phyloP scores from a whole-genome alignment of 2,888 invertebrate species.

The Eupithecia subfuscata region DNA sequence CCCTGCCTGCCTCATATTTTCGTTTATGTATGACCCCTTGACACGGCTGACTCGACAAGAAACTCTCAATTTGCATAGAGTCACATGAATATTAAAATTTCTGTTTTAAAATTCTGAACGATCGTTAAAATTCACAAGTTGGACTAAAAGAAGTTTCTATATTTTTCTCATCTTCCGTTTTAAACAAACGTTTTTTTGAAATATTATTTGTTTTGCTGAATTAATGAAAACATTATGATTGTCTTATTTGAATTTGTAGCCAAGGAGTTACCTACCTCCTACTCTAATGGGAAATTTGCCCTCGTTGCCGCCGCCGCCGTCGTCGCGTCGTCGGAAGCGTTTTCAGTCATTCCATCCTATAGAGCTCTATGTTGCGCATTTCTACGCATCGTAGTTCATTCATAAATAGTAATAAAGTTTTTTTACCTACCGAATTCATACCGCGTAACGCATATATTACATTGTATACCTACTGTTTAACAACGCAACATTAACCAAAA shows the following conservation, averaged over 20 bases:
- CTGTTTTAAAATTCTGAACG: constrained; percentile 48
- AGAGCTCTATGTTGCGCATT: background rate
- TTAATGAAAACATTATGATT: background rate
- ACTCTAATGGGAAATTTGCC: background rate
- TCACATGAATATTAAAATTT: constrained; percentile 58
- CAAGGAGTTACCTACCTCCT: background rate
- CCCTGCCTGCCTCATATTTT: background rate
- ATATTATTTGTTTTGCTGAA: no score
- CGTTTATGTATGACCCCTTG: constrained; percentile 11
- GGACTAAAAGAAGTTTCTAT: constrained; percentile 38
- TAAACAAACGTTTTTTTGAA: no score
- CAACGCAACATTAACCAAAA: constrained; percentile 40
- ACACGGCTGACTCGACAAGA: constrained; percentile 21
- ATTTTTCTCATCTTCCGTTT: background rate
- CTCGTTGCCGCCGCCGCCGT: background rate
- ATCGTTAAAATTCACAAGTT: constrained; percentile 35
- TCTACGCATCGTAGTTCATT: background rate
- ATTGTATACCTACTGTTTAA: background rate
- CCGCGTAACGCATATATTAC: background rate
- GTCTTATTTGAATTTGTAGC: background rate
- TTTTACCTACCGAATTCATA: background rate
- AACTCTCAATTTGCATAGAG: constrained; percentile 54
- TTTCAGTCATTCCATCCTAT: background rate
- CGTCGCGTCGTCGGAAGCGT: background rate
- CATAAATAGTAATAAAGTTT: background rate